Evolutionary conservation across 2,113 vertebrate genomes (phyloP).

Genomic region (Chaetodon auriga): DNA sequence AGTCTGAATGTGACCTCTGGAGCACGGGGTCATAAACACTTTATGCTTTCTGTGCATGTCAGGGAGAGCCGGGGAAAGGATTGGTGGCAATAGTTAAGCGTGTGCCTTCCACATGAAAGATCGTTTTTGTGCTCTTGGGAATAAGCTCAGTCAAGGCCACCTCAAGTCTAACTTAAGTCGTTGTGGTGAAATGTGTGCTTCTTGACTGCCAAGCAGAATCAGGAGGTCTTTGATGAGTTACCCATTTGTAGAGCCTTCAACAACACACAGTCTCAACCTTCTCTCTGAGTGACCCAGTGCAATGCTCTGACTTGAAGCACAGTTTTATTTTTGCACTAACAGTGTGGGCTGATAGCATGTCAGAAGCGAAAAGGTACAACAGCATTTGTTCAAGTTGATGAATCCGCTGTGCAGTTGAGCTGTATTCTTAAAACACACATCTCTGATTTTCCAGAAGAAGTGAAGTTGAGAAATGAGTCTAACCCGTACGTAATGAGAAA

Average conservation of each 20-base stretch:
- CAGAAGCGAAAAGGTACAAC: constrained; percentile 27
- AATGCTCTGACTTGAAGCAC: constrained; percentile 12
- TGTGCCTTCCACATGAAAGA: constrained; percentile 69
- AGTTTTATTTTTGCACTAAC: constrained; percentile 42
- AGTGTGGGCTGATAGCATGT: not conserved
- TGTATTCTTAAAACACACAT: constrained; percentile 46
- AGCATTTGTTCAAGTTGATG: constrained; percentile 42
- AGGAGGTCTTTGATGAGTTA: constrained; percentile 48
- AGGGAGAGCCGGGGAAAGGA: constrained; percentile 47
- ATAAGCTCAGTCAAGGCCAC: constrained; percentile 70
- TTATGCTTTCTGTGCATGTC: constrained; percentile 63
- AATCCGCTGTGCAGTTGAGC: constrained; percentile 38
- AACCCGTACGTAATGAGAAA: constrained; percentile 38
- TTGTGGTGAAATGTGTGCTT: constrained; percentile 67
- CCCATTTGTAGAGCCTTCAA: constrained; percentile 59
- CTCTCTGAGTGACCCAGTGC: constrained; percentile 24
- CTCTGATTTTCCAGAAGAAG: constrained; percentile 46
- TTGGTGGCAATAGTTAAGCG: constrained; percentile 38
- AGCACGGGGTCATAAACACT: constrained; percentile 80
- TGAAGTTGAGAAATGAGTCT: constrained; percentile 52
- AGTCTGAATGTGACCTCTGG: constrained; percentile 69
- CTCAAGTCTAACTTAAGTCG: constrained; percentile 52
- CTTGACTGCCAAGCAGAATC: constrained; percentile 60
- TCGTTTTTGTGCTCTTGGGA: constrained; percentile 58
- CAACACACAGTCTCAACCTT: constrained; percentile 35